Percentiles rank a stretch among this genome's conserved stretches.
Conservation (phyloP, 2,888 invertebrate genomes). For the Plebejus anna region DNA sequence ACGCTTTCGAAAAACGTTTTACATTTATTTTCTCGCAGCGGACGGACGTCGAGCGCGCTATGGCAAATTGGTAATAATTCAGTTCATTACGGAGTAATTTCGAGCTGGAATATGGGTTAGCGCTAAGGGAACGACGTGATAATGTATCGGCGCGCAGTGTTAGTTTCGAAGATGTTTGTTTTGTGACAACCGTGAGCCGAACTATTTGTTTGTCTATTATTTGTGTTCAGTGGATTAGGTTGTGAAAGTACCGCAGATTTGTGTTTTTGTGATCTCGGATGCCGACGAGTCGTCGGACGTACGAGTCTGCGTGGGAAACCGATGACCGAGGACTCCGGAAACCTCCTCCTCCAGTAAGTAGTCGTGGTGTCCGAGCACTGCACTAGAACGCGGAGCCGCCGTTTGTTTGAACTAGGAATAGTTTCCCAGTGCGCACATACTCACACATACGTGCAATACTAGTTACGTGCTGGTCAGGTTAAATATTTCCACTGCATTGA, state of each 20-base stretch:
- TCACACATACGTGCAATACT: slow-evolving; percentile 2
- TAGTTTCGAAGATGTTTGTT: slow-evolving; percentile 52
- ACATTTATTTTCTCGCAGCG: slow-evolving; percentile 67
- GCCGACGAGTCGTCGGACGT: slow-evolving; percentile 39
- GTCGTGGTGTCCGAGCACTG: not conserved
- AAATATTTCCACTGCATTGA: slow-evolving; percentile 6
- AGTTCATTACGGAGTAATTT: slow-evolving; percentile 74
- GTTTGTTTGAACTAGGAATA: not conserved
- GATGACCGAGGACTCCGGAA: slow-evolving; percentile 33
- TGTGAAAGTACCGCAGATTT: slow-evolving; percentile 62
- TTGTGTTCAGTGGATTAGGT: slow-evolving; percentile 49
- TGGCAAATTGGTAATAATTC: slow-evolving; percentile 77
- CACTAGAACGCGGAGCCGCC: not conserved
- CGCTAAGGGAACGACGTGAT: slow-evolving; percentile 55
- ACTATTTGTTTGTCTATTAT: slow-evolving; percentile 57
- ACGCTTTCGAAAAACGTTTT: slow-evolving; percentile 78
- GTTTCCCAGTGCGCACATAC: not conserved
- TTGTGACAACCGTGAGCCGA: slow-evolving; percentile 48
- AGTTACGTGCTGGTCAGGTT: not conserved
- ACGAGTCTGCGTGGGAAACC: slow-evolving; percentile 33
- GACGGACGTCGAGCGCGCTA: slow-evolving; percentile 70
- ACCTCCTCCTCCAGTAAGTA: slow-evolving; percentile 39
- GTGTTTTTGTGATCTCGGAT: slow-evolving; percentile 65
- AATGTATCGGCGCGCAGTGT: slow-evolving; percentile 57
- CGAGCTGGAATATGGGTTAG: slow-evolving; percentile 76